Percentiles rank a stretch among this genome's conserved stretches.
These are phyloP conservation scores for Glyptemys insculpta DNA, from an alignment of 2,797 vertebrate genomes.

Conservation along the genomic window DNA sequence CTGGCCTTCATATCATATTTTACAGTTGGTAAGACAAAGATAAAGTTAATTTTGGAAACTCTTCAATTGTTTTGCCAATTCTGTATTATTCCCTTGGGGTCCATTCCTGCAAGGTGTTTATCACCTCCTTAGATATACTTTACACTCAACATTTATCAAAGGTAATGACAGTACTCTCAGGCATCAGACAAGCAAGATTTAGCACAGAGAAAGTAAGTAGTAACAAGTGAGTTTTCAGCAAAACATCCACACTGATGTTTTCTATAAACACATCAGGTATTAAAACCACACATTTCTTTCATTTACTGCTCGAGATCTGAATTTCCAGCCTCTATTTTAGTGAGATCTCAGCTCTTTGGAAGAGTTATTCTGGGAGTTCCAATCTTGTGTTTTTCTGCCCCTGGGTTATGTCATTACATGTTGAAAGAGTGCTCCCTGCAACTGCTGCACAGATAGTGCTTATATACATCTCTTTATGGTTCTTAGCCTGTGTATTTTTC, in stretches of 20 bases:
- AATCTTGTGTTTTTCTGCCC: conserved; percentile 33
- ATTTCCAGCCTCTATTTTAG: conserved; percentile 26
- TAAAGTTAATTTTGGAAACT: conserved; percentile 38
- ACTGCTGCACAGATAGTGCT: conserved; percentile 46
- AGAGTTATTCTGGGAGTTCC: conserved; percentile 36
- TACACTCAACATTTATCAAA: background rate
- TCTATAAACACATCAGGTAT: conserved; percentile 16
- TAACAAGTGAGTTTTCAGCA: conserved; percentile 30
- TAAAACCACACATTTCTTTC: background rate
- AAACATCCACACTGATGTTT: background rate
- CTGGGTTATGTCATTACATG: conserved; percentile 55
- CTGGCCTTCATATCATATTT: background rate
- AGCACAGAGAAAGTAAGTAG: background rate
- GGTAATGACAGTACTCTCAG: background rate
- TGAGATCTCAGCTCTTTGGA: background rate
- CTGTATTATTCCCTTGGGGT: background rate
- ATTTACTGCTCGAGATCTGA: background rate
- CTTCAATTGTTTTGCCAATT: background rate
- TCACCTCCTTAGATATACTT: background rate
- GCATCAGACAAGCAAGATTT: background rate
- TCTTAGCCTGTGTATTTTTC: conserved; percentile 74
- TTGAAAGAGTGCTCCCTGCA: conserved; percentile 44
- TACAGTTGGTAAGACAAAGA: conserved; percentile 37
- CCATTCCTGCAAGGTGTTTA: conserved; percentile 1
- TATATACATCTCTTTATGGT: conserved; percentile 67